Evolutionary conservation across 2,797 vertebrate species (phyloP), one percentile per base, ranked within the genome.

Genomic region (Periparus ater): DNA sequence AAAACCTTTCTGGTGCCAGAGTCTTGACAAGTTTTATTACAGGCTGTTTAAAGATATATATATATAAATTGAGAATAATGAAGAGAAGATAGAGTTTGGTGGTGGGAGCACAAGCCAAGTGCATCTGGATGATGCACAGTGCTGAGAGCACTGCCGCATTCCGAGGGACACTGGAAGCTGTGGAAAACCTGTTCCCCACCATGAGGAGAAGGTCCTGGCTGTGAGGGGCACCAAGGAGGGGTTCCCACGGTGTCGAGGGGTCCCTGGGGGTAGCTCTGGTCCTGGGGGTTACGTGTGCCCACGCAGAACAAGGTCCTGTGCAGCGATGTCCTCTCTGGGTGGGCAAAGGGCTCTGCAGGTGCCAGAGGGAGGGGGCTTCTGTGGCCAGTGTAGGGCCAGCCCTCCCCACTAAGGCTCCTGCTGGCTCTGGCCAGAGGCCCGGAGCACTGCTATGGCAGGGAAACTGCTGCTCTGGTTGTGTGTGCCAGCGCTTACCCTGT

Each of bases 321-420:
- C 0, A 5, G 25, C 0, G 0, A 16, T 2, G 5, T 60, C 36
- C 7, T 26, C 26, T 34, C 29, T 2, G 7, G 1, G 2, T 16
- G n/a, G 32, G 51, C 55, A 68, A 42, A 25, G 38, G 30, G 54
- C 32, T 57, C 44, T 75, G 27, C 22, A 32, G 79, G 44, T 6
- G 10, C 50, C 2, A 1, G 36, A 47, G 42, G 45, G 29, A 87
- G 34, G 30, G 20, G 11, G 11, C 38, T 79, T 66, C 62, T 62
- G 36, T 5, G 9, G 51, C 38, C 0, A 0, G 1, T 32, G 23
- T 40, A 29, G 62, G 66, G 16, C 19, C 67, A 42, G 66, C 7
- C 23, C 38, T 38, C 8, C 42, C 38, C 1, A 0, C 27, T 53
- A 19, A 61, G 63, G 42, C 11, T 91, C 17, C 54, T 42, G 32